Evolutionary conservation across 2,888 invertebrate genomes (phyloP).

Genomic region (Catocala nupta): DNA sequence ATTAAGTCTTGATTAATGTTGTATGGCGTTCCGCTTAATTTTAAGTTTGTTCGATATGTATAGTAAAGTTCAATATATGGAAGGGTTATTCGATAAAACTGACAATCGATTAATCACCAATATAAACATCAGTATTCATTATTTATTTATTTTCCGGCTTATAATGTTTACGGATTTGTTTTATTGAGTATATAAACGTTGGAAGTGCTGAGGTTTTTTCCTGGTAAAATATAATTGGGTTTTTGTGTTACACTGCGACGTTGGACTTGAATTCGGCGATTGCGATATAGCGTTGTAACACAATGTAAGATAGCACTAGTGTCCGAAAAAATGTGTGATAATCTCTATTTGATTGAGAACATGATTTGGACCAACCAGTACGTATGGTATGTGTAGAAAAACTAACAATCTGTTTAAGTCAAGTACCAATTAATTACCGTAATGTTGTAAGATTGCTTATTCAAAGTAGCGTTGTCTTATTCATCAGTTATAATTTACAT

Average conservation of each 20-base stretch:
- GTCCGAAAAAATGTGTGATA: neutral
- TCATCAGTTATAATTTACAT: too few relatives aligned
- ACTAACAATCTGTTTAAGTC: too few relatives aligned
- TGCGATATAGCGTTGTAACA: neutral
- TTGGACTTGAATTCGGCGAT: slow-evolving; percentile 15
- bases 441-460: too few relatives aligned
- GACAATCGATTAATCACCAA: slow-evolving; percentile 34
- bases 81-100: slow-evolving; percentile 26
- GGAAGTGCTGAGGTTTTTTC: slow-evolving; percentile 5
- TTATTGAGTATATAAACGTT: slow-evolving; percentile 4
- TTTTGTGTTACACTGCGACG: slow-evolving; percentile 15
- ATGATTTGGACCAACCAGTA: too few relatives aligned
- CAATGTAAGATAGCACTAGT: slow-evolving; percentile 5
- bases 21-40: slow-evolving; percentile 27
- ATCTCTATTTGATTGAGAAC: too few relatives aligned
- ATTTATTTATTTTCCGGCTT: neutral
- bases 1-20: slow-evolving; percentile 33
- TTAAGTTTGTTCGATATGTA: slow-evolving; percentile 17
- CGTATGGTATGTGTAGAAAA: too few relatives aligned
- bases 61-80: slow-evolving; percentile 1
- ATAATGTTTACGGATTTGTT: slow-evolving; percentile 5
- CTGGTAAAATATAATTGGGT: slow-evolving; percentile 20
- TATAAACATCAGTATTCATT: neutral
- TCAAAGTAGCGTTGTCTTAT: too few relatives aligned
- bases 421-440: too few relatives aligned